These are phyloP conservation scores for Apteryx owenii DNA, from an alignment of 2,113 vertebrate species.

Conservation along the genomic window DNA sequence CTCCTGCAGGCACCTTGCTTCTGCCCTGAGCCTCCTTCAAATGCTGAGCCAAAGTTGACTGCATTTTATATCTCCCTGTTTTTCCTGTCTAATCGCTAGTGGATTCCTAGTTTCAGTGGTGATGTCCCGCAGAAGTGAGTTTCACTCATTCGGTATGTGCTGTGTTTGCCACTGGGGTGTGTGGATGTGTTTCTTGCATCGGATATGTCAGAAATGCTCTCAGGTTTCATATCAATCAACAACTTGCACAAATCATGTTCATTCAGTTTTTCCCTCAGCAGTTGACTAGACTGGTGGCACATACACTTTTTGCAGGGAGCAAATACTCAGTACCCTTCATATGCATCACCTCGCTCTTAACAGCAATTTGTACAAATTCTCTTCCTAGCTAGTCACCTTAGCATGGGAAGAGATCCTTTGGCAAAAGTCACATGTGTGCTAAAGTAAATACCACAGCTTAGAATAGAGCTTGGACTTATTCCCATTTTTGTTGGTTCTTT, in stretches of 20 bases:
- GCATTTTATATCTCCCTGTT: background rate
- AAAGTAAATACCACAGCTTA: background rate
- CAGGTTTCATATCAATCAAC: background rate
- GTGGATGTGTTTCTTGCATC: background rate
- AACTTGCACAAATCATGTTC: background rate
- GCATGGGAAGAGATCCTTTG: background rate
- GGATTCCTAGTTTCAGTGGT: background rate
- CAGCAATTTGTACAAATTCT: background rate
- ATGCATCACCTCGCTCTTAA: background rate
- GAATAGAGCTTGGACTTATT: background rate
- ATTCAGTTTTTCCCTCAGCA: background rate
- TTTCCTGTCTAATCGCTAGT: background rate
- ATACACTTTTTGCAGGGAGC: accelerated
- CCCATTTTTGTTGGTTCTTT: background rate
- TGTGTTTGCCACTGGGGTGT: background rate
- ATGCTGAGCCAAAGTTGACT: background rate
- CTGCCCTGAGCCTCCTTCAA: background rate
- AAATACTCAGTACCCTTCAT: background rate
- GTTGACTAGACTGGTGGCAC: background rate
- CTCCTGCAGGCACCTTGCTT: background rate
- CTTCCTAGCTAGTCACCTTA: background rate
- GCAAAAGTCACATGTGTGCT: background rate
- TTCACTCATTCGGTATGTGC: background rate
- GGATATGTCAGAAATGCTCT: background rate
- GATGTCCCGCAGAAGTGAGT: background rate